Conservation (phyloP, 2,888 invertebrate species). For the Melanostoma mellinum region DNA sequence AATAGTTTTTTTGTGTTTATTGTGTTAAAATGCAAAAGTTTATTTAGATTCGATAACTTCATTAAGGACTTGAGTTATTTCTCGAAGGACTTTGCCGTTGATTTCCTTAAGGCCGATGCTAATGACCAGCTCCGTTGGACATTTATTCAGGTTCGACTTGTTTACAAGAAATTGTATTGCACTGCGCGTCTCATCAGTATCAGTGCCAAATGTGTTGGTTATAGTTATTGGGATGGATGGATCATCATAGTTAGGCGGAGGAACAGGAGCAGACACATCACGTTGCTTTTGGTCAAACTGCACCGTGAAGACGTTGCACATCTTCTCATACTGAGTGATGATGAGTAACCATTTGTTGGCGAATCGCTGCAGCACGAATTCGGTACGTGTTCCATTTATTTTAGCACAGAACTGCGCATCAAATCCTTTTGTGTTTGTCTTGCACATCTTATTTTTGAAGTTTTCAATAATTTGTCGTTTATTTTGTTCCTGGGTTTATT, state of each 20-base stretch:
- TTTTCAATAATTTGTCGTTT: background rate
- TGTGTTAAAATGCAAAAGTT: background rate
- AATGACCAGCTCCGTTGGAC: conserved; percentile 77
- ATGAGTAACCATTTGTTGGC: conserved; percentile 79
- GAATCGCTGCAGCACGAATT: conserved; percentile 79
- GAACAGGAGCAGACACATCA: conserved; percentile 64
- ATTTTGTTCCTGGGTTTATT: background rate
- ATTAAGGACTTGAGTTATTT: conserved; percentile 74
- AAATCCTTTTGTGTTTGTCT: conserved; percentile 74
- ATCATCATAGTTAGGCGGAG: conserved; percentile 60
- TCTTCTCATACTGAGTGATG: conserved; percentile 79
- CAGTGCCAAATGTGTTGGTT: conserved; percentile 77
- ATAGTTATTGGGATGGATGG: conserved; percentile 79
- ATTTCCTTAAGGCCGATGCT: conserved; percentile 78
- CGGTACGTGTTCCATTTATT: conserved; percentile 77
- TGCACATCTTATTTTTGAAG: conserved; percentile 39
- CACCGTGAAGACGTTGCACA: conserved; percentile 78
- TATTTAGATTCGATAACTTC: conserved; percentile 47
- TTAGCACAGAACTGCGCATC: conserved; percentile 76
- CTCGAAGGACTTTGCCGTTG: conserved; percentile 75
- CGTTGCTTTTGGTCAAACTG: conserved; percentile 77
- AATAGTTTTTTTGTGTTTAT: conserved; percentile 40
- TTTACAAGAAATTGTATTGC: conserved; percentile 79
- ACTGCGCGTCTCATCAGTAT: conserved; percentile 78
- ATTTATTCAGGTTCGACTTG: conserved; percentile 77